Conservation (phyloP, 2,797 vertebrate genomes). For the Anisognathus igniventris region DNA sequence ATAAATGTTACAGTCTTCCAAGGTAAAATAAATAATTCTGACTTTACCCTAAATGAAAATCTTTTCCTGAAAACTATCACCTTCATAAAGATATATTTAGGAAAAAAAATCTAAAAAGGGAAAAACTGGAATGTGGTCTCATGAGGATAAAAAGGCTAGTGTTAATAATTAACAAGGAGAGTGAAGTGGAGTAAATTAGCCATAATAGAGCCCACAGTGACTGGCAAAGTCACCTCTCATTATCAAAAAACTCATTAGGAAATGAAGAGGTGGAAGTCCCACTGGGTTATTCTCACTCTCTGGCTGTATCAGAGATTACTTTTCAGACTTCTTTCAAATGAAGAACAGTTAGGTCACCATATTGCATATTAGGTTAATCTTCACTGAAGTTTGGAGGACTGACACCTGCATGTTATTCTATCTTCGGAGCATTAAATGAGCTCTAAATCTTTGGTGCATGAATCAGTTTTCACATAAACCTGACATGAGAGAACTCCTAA, state of each 20-base stretch:
- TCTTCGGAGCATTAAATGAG: conserved; percentile 65
- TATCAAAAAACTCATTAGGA: conserved; percentile 84
- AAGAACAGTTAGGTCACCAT: conserved; percentile 73
- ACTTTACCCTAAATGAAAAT: conserved; percentile 65
- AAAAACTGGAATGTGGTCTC: conserved; percentile 80
- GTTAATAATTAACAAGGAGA: conserved; percentile 92
- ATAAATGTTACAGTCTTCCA: conserved; percentile 60
- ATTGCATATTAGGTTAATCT: conserved; percentile 77
- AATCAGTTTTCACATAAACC: conserved; percentile 47
- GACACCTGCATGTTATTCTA: conserved; percentile 63
- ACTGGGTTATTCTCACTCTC: conserved; percentile 76
- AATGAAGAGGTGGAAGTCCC: conserved; percentile 83
- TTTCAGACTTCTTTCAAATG: conserved; percentile 77
- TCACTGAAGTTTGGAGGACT: conserved; percentile 67
- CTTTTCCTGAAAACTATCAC: conserved; percentile 63
- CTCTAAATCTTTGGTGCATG: conserved; percentile 23
- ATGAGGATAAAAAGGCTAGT: conserved; percentile 93
- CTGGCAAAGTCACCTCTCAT: conserved; percentile 83
- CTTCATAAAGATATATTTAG: conserved; percentile 63
- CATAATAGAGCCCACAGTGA: conserved; percentile 93
- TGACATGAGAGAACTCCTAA: background rate
- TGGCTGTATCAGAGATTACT: conserved; percentile 72
- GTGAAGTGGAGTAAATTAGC: conserved; percentile 90
- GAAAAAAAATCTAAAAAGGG: conserved; percentile 58
- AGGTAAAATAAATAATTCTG: conserved; percentile 65